Evolutionary conservation across 2,888 invertebrate genomes (phyloP).

Genomic region (Aproaerema taeniolella): DNA sequence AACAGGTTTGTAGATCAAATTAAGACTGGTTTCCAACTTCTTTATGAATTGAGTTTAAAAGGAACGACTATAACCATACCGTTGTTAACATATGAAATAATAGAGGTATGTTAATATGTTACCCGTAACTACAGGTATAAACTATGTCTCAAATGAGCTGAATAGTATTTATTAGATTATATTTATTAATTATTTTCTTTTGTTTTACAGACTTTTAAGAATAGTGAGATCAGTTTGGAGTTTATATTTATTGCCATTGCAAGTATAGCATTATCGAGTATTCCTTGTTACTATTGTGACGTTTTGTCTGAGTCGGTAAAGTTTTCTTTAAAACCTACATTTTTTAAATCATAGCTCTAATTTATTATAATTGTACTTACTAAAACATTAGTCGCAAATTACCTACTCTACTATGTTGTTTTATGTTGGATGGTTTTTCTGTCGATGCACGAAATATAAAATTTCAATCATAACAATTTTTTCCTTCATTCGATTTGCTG

Average conservation of each 20-base stretch:
- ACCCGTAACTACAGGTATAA: too few species aligned
- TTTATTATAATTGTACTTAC: background rate
- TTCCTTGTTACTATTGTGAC: slow-evolving; percentile 30
- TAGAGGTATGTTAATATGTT: background rate
- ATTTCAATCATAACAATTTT: background rate
- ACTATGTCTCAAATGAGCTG: too few species aligned
- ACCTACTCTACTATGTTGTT: too few species aligned
- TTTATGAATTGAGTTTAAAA: background rate
- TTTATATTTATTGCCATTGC: background rate
- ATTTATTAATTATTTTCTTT: too few species aligned
- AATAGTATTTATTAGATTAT: too few species aligned
- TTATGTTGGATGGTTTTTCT: background rate
- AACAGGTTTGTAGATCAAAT: background rate
- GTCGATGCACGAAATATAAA: background rate
- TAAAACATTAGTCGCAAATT: too few species aligned
- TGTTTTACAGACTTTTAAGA: background rate
- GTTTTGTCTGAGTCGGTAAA: slow-evolving; percentile 29
- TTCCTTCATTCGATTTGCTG: background rate
- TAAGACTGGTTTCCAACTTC: background rate
- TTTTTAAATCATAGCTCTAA: background rate
- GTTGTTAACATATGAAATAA: background rate
- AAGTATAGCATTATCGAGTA: background rate
- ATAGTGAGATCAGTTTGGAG: background rate
- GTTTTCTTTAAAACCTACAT: background rate
- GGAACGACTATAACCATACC: background rate